Base-by-base conservation (phyloP, 1,140 invertebrate species). In the Euwallacea fornicatus region DNA sequence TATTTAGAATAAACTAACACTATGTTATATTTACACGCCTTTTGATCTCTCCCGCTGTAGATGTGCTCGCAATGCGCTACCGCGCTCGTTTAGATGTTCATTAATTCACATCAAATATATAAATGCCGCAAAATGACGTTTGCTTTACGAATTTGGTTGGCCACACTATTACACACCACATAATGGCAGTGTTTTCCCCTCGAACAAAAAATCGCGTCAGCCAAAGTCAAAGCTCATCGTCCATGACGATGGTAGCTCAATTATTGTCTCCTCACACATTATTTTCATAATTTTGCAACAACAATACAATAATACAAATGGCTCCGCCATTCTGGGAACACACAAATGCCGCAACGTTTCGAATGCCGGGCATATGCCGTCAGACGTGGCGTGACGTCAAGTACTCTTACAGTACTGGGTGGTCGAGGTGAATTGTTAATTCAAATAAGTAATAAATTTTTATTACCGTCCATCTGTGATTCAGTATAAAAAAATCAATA, bases 291-390 rank as follows among this genome's bases (percentile, higher is more conserved):
- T 62, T 62, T 46, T 62, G 10, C 11, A 60, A 60, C 11, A 60
- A 60, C 60, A 43, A 62, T 62, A 62, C 60, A 62, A 44, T 62
- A 62, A 43, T 44, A 62, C 43, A 62, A 62, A 46, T 43, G n/a
- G 42, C 0, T 9, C 11, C 46, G 60, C 60, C 60, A 62, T 62
- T 62, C 43, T 62, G 9, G 60, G 43, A 43, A 62, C 9, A 46
- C 7, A 46, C 60, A 33, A 62, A 50, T 11, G 41, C 21, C 4
- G 21, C 21, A 33, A 55, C 53, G 53, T 55, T 55, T 55, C 53
- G 53, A 55, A 55, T 55, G 13, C 53, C 21, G 53, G 13, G 53
- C n/a, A 55, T 55, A 2, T 10, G 53, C 7, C 9, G 13, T 55
- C 53, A 33, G 21, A 33, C 21, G 53, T 55, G 21, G 7, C 33